phyloP scores from a whole-genome alignment of 37 sponge, comb jelly and placozoan genomes.

The Haliclona indistincta region DNA sequence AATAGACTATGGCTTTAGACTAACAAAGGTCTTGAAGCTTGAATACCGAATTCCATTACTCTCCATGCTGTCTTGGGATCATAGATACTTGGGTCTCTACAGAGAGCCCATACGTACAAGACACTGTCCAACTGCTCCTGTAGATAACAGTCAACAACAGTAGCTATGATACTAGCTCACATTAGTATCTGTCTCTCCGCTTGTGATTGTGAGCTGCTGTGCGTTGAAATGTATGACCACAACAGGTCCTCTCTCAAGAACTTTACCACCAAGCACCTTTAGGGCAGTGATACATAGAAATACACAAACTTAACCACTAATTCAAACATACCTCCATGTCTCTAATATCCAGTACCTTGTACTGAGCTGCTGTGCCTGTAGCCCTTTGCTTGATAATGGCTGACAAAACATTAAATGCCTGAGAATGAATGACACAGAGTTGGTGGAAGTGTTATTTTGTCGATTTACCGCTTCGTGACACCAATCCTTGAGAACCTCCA shows the following conservation, averaged over 20 bases:
- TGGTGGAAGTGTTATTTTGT: neutral
- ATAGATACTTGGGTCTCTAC: slow-evolving; percentile 83
- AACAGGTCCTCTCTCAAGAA: slow-evolving; percentile 78
- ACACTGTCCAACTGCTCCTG: slow-evolving; percentile 68
- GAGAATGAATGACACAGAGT: neutral
- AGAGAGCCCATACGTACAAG: slow-evolving; percentile 89
- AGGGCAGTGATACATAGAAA: neutral
- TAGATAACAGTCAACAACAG: neutral
- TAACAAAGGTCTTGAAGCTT: slow-evolving; percentile 56
- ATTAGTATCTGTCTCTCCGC: slow-evolving; percentile 26
- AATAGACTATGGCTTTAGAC: no score
- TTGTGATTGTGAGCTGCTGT: slow-evolving; percentile 61
- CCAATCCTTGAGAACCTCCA: slow-evolving; percentile 77
- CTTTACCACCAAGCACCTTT: slow-evolving; percentile 77
- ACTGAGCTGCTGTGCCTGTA: slow-evolving; percentile 21
- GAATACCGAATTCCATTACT: slow-evolving; percentile 86
- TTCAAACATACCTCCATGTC: slow-evolving; percentile 60
- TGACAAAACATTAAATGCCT: slow-evolving; percentile 81
- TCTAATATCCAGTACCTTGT: slow-evolving; percentile 66
- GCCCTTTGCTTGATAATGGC: slow-evolving; percentile 58
- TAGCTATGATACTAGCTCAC: slow-evolving; percentile 22
- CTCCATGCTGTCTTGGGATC: slow-evolving; percentile 88
- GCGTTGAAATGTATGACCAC: slow-evolving; percentile 73
- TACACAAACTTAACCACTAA: neutral
- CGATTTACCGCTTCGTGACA: slow-evolving; percentile 79